Base-by-base conservation (phyloP, 1,140 invertebrate genomes). In the Macrotrachela quadricornifera region DNA sequence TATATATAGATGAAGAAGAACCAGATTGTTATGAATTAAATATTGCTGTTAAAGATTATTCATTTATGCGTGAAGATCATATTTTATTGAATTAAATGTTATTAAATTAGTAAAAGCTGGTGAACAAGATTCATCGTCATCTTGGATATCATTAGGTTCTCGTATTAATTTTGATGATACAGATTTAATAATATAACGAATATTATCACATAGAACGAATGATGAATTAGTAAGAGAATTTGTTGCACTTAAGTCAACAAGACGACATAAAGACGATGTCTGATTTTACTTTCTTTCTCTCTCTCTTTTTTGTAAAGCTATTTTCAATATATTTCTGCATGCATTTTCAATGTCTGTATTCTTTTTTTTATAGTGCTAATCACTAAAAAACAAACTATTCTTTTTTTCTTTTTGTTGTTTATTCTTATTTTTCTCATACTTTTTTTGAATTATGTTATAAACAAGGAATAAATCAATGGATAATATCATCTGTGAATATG, bases 211-310 rank as follows among this genome's bases (percentile, higher is more conserved):
- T 69, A 75, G 94, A 60, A 87, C 85, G 64, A 96, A 91, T 67
- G 94, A 99, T 70, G 92, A 99, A 73, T 88, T 97, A 0, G 94
- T 94, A 18, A 88, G 90, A 65, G 92, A 99, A 68, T 97, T 99
- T 73, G 92, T 99, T 37, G 46, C 48, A 18, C 17, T 54, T 12
- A 54, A 54, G 16, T 54, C 47, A 9, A 40, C 18, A 43, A 46
- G 46, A 45, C 37, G 53, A 46, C 46, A 48, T 17, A 49, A 49
- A 44, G 53, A 54, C 42, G 53, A 54, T 17, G 38, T 15, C 3
- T 30, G 21, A 30, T 30, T 30, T 30, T 2, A 30, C 2, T 30
- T 2, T 30, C 2, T 30, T 30, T 30, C 21, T 30, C 21, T 30
- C 21, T 30, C 8, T 30, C 8, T 30, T 30, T 30, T 4, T 30